Evolutionary conservation across 2,888 invertebrate genomes (phyloP), one percentile per base, ranked within the genome.

Genomic region (Onchidella celtica): DNA sequence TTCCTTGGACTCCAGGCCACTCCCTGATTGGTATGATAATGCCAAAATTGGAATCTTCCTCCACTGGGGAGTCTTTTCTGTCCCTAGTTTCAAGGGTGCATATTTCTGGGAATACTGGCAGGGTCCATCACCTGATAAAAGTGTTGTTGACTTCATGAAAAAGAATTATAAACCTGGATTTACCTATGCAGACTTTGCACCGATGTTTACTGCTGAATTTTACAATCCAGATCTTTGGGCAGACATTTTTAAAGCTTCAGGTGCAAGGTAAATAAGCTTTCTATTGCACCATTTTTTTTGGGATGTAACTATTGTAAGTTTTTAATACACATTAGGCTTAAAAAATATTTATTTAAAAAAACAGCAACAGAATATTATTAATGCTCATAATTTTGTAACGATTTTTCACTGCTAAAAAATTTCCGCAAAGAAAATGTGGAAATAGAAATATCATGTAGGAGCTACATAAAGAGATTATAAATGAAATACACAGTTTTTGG

Each of bases 101-200:
- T 92, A 91, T 92, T 92, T 93, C 83, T 93, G 92, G 93, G 92
- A 93, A 81, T 93, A 68, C 77, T 87, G 88, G 81, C 79, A 87
- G 3, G 86, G 74, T 6, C 80, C 87, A 14, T 86, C 85, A n/a
- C 88, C 89, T 32, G 14, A 21, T 2, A 27, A 14, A n/a, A 27
- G 11, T 11, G 34, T 79, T 29, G 89, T 92, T 3, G 83, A 91
- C 21, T 98, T 96, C 91, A 97, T 99, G 97, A 93, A 95, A 40
- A 94, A 95, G 47, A 97, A 97, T 90, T 98, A 97, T 93, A 96
- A 95, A 78, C 97, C 97, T 2, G 95, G 95, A 73, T 98, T 97
- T 90, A 96, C 96, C 0, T 99, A 99, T 93, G 97, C 97, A 90
- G 97, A 98, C 81, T 98, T 99, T 94, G n/a, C n/a, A n/a, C n/a